Evolutionary conservation across 2,888 invertebrate species (phyloP), one percentile per base, ranked within the genome.

Genomic region (Lacanobia wlatinum): DNA sequence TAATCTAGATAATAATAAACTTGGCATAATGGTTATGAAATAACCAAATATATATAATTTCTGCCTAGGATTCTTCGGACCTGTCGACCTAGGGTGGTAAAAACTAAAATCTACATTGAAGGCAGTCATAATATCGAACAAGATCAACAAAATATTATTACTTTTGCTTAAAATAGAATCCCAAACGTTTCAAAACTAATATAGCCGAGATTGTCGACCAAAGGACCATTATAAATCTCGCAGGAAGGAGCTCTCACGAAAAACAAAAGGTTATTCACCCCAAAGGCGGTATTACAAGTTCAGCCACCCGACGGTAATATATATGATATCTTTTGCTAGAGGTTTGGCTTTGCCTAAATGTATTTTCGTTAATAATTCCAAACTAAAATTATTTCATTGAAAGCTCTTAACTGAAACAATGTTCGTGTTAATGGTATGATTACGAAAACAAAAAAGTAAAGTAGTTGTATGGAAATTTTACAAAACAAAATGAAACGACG

Each of bases 251-350:
- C 58, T 58, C 59, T 63, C 40, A 50, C 48, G 58, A 77, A 63
- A 76, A 63, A 76, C 48, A 76, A 70, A 76, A 76, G 70, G 76
- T 77, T 76, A 63, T 63, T 70, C 34, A 76, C 53, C 77, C 62
- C 34, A 16, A 46, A 76, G 63, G 34, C 43, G 48, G 16, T 61
- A 38, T 52, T 48, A 63, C 70, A 62, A 75, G 70, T 65, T 60
- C 59, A 60, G 43, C 18, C 40, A 72, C 60, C 43, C 21, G 40
- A 71, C 55, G 12, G 10, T 52, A 64, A 60, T 53, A 38, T 71
- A 71, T 71, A 60, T 71, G 34, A 77, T 58, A 58, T 70, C n/a
- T 52, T 69, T 58, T 67, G 14, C 23, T 59, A 12, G 9, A n/a
- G 55, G 21, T 48, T 73, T n/a, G n/a, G 23, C 48, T 5, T 16